phyloP scores from a whole-genome alignment of 2,888 invertebrate species.

The Acanthosepion lycidas region DNA sequence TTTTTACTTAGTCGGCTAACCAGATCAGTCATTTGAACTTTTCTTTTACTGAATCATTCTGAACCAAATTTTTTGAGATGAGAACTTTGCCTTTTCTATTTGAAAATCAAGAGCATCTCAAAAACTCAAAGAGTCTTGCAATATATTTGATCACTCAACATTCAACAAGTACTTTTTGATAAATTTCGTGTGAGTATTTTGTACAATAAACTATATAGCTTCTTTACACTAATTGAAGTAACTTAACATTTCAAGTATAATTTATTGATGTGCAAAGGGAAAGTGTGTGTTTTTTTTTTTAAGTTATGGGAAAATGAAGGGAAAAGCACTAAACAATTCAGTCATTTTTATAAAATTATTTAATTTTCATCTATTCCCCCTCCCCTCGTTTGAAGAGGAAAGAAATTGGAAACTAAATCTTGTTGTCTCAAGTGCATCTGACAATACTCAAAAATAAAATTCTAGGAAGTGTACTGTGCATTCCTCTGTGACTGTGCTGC shows the following conservation, averaged over 20 bases:
- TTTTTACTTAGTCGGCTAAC: too few relatives aligned
- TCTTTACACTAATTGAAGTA: too few relatives aligned
- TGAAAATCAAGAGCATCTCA: neutral
- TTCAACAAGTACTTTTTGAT: neutral
- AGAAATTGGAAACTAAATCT: too few relatives aligned
- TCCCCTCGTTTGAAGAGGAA: neutral
- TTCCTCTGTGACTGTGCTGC: neutral
- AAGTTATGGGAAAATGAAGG: neutral
- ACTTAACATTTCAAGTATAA: neutral
- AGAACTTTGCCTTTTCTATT: neutral
- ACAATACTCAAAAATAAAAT: neutral
- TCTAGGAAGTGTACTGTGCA: neutral
- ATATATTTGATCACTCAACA: neutral
- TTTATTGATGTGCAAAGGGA: neutral
- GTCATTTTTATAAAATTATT: neutral
- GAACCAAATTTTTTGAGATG: too few relatives aligned
- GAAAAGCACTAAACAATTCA: neutral
- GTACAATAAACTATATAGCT: neutral
- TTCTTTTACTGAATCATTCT: too few relatives aligned
- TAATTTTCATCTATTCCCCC: too few relatives aligned
- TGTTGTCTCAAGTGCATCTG: neutral
- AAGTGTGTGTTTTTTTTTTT: neutral
- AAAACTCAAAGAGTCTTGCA: too few relatives aligned
- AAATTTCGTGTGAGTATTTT: neutral
- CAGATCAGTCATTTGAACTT: too few relatives aligned